Evolutionary conservation across 2,888 invertebrate genomes (phyloP).

Genomic region (Heteromurus nitidus): DNA sequence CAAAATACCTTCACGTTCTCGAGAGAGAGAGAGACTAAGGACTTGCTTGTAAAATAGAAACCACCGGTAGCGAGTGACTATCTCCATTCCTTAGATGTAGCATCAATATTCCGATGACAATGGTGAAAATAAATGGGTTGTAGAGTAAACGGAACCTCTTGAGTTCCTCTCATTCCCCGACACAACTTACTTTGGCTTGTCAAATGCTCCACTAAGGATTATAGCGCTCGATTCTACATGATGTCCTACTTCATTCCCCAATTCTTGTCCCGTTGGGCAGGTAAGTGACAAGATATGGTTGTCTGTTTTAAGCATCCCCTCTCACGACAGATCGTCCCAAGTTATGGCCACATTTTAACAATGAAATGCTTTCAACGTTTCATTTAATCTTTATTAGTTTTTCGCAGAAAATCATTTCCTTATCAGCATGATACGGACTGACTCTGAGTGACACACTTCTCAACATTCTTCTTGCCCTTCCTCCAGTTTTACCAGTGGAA

Average conservation of each 20-base stretch:
- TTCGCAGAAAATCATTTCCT: not conserved
- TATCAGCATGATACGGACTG: too few relatives aligned
- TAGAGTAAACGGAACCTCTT: slow-evolving; percentile 21
- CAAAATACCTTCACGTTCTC: too few relatives aligned
- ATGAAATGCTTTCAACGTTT: slow-evolving; percentile 9
- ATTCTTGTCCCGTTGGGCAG: not conserved
- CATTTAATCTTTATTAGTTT: slow-evolving; percentile 12
- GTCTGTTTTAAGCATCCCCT: not conserved
- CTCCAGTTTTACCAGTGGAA: too few relatives aligned
- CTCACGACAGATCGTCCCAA: not conserved
- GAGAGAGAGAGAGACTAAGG: too few relatives aligned
- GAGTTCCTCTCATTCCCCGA: slow-evolving; percentile 27
- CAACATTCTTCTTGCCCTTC: too few relatives aligned
- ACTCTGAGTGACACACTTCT: too few relatives aligned
- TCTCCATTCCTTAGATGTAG: too few relatives aligned
- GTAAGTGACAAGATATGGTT: not conserved
- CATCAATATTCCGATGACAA: too few relatives aligned
- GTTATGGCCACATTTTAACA: slow-evolving; percentile 9
- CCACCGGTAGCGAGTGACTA: too few relatives aligned
- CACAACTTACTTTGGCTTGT: slow-evolving; percentile 22
- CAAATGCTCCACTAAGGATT: slow-evolving; percentile 17
- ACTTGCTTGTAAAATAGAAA: too few relatives aligned
- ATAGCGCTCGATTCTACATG: not conserved
- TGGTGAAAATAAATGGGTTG: not conserved
- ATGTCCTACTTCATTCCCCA: not conserved